Evolutionary conservation across 2,797 vertebrate genomes (phyloP).

Genomic region (Kryptolebias ocellatus): DNA sequence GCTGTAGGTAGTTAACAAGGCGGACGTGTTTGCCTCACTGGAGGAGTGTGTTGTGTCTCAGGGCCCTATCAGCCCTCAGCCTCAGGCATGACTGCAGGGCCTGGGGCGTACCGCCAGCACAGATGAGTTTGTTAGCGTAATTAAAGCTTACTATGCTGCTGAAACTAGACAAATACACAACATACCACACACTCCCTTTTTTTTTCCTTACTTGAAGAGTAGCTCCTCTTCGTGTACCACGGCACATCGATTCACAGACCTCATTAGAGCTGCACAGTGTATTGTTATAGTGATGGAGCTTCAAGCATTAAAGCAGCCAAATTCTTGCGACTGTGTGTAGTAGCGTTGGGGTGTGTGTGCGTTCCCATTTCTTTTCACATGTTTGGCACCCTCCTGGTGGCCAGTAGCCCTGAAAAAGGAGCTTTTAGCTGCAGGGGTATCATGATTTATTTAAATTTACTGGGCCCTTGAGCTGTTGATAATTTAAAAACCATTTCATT

Average conservation of each 20-base stretch:
- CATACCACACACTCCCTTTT: slow-evolving; percentile 44
- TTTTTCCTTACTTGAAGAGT: slow-evolving; percentile 53
- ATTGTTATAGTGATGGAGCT: slow-evolving; percentile 79
- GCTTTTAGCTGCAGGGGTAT: slow-evolving; percentile 77
- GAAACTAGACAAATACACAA: slow-evolving; percentile 63
- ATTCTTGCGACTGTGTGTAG: slow-evolving; percentile 55
- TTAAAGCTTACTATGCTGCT: slow-evolving; percentile 77
- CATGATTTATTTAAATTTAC: slow-evolving; percentile 86
- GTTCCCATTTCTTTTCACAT: slow-evolving; percentile 50
- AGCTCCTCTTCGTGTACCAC: slow-evolving; percentile 65
- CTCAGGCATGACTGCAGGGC: slow-evolving; percentile 81
- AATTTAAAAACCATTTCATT: slow-evolving; percentile 79
- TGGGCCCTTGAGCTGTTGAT: slow-evolving; percentile 76
- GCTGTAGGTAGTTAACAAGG: slow-evolving; percentile 75
- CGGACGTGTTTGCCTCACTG: slow-evolving; percentile 74
- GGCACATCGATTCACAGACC: slow-evolving; percentile 80
- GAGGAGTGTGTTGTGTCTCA: slow-evolving; percentile 79
- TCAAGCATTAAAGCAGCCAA: slow-evolving; percentile 77
- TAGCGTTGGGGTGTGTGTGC: slow-evolving; percentile 2
- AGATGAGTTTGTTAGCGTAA: slow-evolving; percentile 84
- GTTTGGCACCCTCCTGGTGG: slow-evolving; percentile 73
- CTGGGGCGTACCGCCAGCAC: slow-evolving; percentile 74
- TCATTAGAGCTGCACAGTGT: slow-evolving; percentile 79
- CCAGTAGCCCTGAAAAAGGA: slow-evolving; percentile 75
- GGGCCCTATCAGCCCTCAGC: slow-evolving; percentile 82